A percentile compares a stretch with the other conserved stretches of the same genome.
phyloP scores from a whole-genome alignment of 2,888 invertebrate species.

The Vannuccia rotundouncinata region DNA sequence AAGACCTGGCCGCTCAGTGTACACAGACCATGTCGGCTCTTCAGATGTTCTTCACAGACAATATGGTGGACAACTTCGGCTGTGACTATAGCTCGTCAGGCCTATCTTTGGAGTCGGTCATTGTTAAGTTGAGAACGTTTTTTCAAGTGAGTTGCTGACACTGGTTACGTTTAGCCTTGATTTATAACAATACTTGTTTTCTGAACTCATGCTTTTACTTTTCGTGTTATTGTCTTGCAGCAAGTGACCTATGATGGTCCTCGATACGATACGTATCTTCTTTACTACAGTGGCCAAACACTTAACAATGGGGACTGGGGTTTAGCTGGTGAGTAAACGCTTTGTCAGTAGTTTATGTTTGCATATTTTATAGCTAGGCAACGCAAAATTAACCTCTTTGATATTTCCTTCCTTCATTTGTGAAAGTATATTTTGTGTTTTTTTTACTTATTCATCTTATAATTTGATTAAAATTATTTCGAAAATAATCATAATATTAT shows the following conservation, averaged over 20 bases:
- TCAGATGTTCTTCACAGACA: conserved; percentile 51
- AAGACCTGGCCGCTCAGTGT: conserved; percentile 47
- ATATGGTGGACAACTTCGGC: conserved; percentile 54
- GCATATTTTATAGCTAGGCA: too few species aligned
- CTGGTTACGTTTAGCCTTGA: too few species aligned
- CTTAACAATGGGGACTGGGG: conserved; percentile 55
- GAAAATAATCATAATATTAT: too few species aligned
- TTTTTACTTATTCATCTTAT: too few species aligned
- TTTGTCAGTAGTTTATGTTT: too few species aligned
- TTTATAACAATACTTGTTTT: too few species aligned
- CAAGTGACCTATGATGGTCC: conserved; percentile 52
- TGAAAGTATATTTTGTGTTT: too few species aligned
- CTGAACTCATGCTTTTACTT: not conserved
- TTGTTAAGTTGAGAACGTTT: conserved; percentile 43
- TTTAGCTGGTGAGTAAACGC: conserved; percentile 50
- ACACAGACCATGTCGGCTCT: conserved; percentile 47
- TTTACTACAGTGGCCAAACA: conserved; percentile 55
- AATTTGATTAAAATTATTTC: too few species aligned
- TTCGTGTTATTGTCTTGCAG: conserved; percentile 45
- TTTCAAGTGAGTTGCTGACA: conserved; percentile 24
- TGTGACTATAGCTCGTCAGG: conserved; percentile 55
- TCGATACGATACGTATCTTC: conserved; percentile 53
- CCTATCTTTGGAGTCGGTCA: conserved; percentile 45
- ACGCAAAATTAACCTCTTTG: too few species aligned
- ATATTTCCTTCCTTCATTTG: too few species aligned